Evolutionary conservation across 2,113 vertebrate genomes (phyloP).

Genomic region (Colinus virginianus): DNA sequence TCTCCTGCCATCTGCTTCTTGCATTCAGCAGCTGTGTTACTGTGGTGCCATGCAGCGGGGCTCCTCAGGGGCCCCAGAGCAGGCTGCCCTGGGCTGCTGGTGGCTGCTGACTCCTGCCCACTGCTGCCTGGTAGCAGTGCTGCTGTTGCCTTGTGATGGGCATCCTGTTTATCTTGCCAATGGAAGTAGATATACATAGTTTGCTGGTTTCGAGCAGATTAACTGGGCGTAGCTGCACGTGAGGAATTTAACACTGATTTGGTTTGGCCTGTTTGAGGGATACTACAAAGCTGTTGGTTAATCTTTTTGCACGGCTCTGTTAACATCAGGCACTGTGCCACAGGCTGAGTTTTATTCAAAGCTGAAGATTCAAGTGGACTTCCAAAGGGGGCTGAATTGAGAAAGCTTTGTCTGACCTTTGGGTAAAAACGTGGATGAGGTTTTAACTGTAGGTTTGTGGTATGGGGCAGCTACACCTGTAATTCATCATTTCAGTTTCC

Average conservation of each 20-base stretch:
- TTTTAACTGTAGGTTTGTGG: not conserved
- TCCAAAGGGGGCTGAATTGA: not conserved
- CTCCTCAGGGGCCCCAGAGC: constrained; percentile 27
- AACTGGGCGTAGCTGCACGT: constrained; percentile 76
- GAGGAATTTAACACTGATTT: constrained; percentile 80
- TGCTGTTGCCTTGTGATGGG: constrained; percentile 57
- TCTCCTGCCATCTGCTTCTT: constrained; percentile 53
- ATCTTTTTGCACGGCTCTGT: constrained; percentile 49
- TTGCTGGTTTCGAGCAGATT: constrained; percentile 77
- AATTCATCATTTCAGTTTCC: not conserved
- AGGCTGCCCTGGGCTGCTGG: not conserved
- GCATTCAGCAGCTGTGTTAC: constrained; percentile 40
- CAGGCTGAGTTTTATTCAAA: constrained; percentile 36
- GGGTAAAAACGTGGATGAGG: constrained; percentile 3
- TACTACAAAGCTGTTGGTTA: constrained; percentile 67
- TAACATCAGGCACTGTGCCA: not conserved
- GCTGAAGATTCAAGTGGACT: constrained; percentile 2
- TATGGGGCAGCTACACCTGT: not conserved
- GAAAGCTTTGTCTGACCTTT: not conserved
- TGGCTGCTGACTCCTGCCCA: not conserved
- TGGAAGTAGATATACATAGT: constrained; percentile 77
- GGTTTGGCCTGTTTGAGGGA: constrained; percentile 65
- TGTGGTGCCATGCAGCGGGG: constrained; percentile 26
- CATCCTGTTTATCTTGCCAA: constrained; percentile 63
- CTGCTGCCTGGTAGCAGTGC: constrained; percentile 7